Evolutionary conservation across 1,140 invertebrate species (phyloP).

Genomic region (Leptopilina boulardi): DNA sequence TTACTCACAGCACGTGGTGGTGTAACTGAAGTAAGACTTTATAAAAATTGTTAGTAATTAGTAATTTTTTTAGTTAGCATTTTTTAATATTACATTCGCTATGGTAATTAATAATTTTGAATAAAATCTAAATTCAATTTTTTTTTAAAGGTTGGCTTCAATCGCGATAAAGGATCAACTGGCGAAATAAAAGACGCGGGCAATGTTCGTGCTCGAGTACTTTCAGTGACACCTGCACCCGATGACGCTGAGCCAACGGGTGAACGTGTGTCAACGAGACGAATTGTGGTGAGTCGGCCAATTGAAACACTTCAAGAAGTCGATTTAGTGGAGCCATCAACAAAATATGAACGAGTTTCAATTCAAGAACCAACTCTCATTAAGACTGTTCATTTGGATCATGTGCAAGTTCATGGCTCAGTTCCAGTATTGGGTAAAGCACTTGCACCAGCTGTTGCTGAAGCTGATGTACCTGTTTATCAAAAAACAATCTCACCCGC

Average conservation of each 20-base stretch:
- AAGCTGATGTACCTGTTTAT: constrained; percentile 65
- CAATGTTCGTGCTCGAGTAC: constrained; percentile 73
- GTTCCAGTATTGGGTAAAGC: constrained; percentile 73
- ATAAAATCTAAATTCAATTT: background rate
- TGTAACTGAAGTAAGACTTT: constrained; percentile 68
- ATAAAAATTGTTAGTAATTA: constrained; percentile 13
- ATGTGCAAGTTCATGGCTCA: constrained; percentile 72
- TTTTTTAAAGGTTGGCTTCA: constrained; percentile 68
- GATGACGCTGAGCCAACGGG: constrained; percentile 72
- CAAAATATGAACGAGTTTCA: constrained; percentile 75
- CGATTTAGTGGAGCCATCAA: constrained; percentile 78
- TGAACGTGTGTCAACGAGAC: constrained; percentile 79
- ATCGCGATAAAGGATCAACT: constrained; percentile 55
- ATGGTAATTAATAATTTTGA: no score
- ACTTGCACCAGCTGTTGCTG: constrained; percentile 71
- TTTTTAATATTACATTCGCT: no score
- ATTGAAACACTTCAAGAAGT: constrained; percentile 80
- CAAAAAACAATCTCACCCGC: constrained; percentile 66
- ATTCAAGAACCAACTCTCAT: constrained; percentile 75
- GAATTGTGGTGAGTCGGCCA: constrained; percentile 80
- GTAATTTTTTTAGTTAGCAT: no score
- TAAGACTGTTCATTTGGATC: constrained; percentile 71
- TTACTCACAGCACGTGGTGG: constrained; percentile 75
- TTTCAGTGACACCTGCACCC: constrained; percentile 79
- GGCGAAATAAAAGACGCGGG: constrained; percentile 65